phyloP scores from a whole-genome alignment of 2,113 vertebrate genomes.

The Mesocricetus auratus region DNA sequence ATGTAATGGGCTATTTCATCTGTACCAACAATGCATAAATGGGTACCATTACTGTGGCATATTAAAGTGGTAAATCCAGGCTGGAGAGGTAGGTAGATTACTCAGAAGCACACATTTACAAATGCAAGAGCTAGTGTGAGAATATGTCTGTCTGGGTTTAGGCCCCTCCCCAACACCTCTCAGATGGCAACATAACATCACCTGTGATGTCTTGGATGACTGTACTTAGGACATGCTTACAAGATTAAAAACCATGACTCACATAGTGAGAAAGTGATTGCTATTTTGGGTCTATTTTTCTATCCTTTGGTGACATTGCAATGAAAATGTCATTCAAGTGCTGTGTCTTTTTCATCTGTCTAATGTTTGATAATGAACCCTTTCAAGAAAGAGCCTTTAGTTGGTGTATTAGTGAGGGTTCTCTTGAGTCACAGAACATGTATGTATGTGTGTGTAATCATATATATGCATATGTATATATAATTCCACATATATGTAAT shows the following conservation, averaged over 20 bases:
- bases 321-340: constrained; percentile 49
- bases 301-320: constrained; percentile 48
- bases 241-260: constrained; percentile 58
- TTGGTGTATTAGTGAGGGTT: not conserved
- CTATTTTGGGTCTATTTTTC: constrained; percentile 67
- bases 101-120: not conserved
- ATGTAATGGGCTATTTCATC: constrained; percentile 44
- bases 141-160: not conserved
- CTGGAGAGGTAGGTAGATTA: constrained; percentile 6
- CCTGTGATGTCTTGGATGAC: not conserved
- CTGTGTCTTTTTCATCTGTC: constrained; percentile 30
- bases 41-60: constrained; percentile 10
- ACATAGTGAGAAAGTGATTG: constrained; percentile 51
- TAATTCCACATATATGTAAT: not conserved
- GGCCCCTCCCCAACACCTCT: not conserved
- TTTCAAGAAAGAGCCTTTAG: constrained; percentile 17
- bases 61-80: constrained; percentile 46
- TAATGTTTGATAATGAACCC: not conserved
- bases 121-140: not conserved
- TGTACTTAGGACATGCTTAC: not conserved
- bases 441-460: no score
- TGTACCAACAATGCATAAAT: not conserved
- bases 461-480: no score
- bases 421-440: not conserved
- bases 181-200: not conserved